Evolutionary conservation across 2,113 vertebrate genomes (phyloP), one percentile per base, ranked within the genome.

Genomic region (Pterocles orientalis): DNA sequence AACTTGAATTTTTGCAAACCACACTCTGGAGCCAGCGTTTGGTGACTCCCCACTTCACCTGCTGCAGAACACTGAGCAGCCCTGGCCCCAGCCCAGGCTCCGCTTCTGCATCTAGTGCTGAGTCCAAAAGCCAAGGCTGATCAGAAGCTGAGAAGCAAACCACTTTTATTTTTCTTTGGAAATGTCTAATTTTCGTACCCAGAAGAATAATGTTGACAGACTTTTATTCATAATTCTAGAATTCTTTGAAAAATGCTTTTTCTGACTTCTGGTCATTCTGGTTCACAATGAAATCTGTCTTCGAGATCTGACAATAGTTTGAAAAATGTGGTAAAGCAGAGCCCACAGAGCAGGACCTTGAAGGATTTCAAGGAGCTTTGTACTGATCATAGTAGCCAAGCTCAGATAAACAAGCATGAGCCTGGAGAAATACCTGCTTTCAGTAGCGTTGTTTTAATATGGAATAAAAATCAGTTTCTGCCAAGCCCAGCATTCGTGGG

Each of bases 311-410:
- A 23, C 19, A 80, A 36, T 10, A 21, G 18, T 54, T 76, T 66
- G 41, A 58, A 80, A 77, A 85, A 61, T 54, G 14, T 83, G 12
- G 29, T 21, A n/a, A 24, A 80, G 29, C 18, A 36, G 51, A 66
- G 3, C 41, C 18, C 45, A 72, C 34, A 31, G 43, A 76, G 29
- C 3, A 60, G 39, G 33, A 50, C 75, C 57, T 68, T 78, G 57
- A 60, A 60, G 26, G 34, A 58, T 60, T 90, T 88, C 41, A 34
- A 69, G 54, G n/a, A 51, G 16, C 11, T 34, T 62, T 72, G 18
- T 60, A 20, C 0, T 0, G 31, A 28, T 82, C 1, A 0, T 66
- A 33, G 13, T 16, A 82, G 43, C 14, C 7, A 4, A 86, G 68
- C 16, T 81, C 47, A 62, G 64, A 71, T 50, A 86, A 89, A 66